Percentiles rank a stretch among this genome's conserved stretches.
These are phyloP conservation scores for Kradibia gibbosae DNA, from an alignment of 1,140 invertebrate genomes.

Conservation along the genomic window DNA sequence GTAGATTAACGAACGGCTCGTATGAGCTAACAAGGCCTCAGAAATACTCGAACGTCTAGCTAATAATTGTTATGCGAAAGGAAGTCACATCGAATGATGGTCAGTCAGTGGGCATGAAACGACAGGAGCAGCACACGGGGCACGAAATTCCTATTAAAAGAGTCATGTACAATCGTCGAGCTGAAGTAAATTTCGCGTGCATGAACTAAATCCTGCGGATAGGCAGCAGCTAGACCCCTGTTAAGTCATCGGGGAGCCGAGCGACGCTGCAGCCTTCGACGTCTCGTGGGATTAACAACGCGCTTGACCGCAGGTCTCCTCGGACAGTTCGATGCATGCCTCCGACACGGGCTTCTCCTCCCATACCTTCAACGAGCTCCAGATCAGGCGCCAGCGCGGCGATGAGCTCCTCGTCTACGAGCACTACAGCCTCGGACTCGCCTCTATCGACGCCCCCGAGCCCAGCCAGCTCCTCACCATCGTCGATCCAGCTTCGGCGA, in stretches of 20 bases:
- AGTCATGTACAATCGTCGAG: no score
- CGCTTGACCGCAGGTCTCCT: slow-evolving; percentile 26
- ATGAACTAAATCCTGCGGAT: no score
- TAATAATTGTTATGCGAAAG: neutral
- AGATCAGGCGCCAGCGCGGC: slow-evolving; percentile 25
- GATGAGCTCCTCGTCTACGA: slow-evolving; percentile 45
- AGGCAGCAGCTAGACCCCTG: no score
- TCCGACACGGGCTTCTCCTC: slow-evolving; percentile 46
- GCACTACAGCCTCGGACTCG: slow-evolving; percentile 35
- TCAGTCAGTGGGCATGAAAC: no score
- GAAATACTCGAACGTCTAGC: neutral
- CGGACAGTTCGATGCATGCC: slow-evolving; percentile 43
- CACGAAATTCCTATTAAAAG: neutral
- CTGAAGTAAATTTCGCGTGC: no score
- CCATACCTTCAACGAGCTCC: slow-evolving; percentile 42
- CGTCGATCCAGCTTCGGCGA: slow-evolving; percentile 44
- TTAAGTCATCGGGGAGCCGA: no score
- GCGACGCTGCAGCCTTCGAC: no score
- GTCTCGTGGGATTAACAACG: no score
- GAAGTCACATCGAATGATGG: no score
- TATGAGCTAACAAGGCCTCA: neutral
- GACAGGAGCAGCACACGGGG: neutral
- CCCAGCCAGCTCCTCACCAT: neutral
- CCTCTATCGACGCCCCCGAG: slow-evolving; percentile 31
- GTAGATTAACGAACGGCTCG: neutral